Percentiles rank a stretch among this genome's conserved stretches.
These are phyloP conservation scores for Rhabdophis nuchalis DNA, from an alignment of 2,797 vertebrate genomes.

Conservation along the genomic window DNA sequence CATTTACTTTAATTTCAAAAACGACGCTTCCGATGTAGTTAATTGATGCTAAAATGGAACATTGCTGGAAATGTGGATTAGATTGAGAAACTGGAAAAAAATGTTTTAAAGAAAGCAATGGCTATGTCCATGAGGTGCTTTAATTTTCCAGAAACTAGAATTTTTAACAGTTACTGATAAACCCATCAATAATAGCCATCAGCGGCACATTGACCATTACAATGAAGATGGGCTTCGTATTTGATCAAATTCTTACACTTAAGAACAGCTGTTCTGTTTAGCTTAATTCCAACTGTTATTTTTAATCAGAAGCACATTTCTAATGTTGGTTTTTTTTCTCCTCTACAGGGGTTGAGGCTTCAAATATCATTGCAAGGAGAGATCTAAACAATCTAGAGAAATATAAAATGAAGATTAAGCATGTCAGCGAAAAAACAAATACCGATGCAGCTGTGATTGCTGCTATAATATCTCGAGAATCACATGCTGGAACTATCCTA, in stretches of 20 bases:
- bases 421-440: constrained; percentile 35
- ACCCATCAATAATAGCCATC: background rate
- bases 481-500: constrained; percentile 44
- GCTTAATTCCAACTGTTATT: background rate
- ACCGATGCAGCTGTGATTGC: constrained; percentile 56
- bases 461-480: constrained; percentile 63
- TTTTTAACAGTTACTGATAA: background rate
- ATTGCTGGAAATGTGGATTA: background rate
- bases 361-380: constrained; percentile 60
- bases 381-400: constrained; percentile 51
- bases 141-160: background rate
- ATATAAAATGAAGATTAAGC: constrained; percentile 43
- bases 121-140: background rate
- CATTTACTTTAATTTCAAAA: background rate
- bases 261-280: background rate
- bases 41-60: background rate
- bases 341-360: constrained; percentile 48
- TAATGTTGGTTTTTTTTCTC: background rate
- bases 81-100: background rate
- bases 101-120: background rate
- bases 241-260: too few species aligned
- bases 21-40: background rate
- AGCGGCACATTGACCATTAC: background rate
- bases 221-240: background rate
- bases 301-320: background rate